A percentile compares a stretch with the other conserved stretches of the same genome.
Evolutionary conservation across 2,113 vertebrate species (phyloP).

Genomic region (Indicator maculatus): DNA sequence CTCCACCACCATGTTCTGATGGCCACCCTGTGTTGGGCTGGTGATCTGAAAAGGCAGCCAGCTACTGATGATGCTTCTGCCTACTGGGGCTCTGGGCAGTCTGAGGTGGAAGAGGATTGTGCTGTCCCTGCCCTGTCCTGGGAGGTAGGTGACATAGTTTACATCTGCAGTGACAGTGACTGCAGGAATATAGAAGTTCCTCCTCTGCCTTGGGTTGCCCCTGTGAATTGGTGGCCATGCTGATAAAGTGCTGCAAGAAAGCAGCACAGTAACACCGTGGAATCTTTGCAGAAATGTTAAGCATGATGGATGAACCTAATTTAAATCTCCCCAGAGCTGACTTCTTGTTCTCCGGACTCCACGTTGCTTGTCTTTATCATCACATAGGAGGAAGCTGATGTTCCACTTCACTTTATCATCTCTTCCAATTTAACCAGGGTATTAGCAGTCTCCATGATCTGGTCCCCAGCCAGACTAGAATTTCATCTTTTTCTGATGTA

Average conservation of each 20-base stretch:
- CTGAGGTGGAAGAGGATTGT: background rate
- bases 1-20: rapidly evolving
- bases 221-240: background rate
- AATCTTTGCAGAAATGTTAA: conserved; percentile 20
- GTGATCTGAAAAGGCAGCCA: background rate
- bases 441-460: background rate
- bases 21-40: background rate
- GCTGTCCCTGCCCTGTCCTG: background rate
- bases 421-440: background rate
- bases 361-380: conserved; percentile 51
- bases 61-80: background rate
- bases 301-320: conserved; percentile 65
- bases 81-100: background rate
- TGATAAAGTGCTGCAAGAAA: background rate
- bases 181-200: background rate
- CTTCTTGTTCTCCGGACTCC: conserved; percentile 41
- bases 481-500: conserved; percentile 36
- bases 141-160: rapidly evolving
- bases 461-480: background rate
- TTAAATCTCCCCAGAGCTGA: conserved; percentile 59
- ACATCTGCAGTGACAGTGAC: rapidly evolving
- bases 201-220: background rate
- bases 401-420: conserved; percentile 53
- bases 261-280: background rate
- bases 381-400: conserved; percentile 41